Evolutionary conservation across 2,888 invertebrate species (phyloP), one percentile per base, ranked within the genome.

Genomic region (Cryptocheilus praepositus): DNA sequence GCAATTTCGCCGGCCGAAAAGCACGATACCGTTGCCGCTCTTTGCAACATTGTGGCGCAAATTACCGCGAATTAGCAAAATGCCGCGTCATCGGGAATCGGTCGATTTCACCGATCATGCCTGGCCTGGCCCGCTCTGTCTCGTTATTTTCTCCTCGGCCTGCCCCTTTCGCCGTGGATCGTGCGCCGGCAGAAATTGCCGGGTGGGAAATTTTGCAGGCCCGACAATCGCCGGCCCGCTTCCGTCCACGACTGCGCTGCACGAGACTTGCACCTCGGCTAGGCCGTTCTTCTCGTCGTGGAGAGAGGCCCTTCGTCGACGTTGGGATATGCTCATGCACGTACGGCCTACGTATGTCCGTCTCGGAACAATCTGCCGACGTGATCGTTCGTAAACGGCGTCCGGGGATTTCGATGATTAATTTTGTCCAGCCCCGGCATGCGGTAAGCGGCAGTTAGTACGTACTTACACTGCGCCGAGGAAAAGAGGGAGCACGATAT

Each of bases 381-480:
- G 61, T 49, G 62, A 74, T 75, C 71, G 63, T 52, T 67, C 53
- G 68, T 68, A 70, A 77, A 73, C 62, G 65, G 64, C 67, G 64
- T 77, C 63, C 74, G 61, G 62, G 69, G 65, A 79, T 78, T 76
- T 74, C 70, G 73, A 74, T 73, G 79, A 79, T 80, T 78, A 78
- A 72, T 74, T 70, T 65, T 49, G 61, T 46, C 51, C 46, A 22
- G 25, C 21, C 36, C 55, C 49, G 57, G 66, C 63, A 25, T 21
- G 66, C 61, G 51, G 71, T 77, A 77, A 81, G 73, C 74, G 73
- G 76, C 77, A 77, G 81, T 82, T 81, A 81, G 81, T 81, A 75
- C 73, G 70, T 77, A 79, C 78, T 78, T 75, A 73, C 43, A 44
- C 49, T 16, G 64, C 28, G 59, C 11, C 49, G 44, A 53, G 51